Percentiles rank a stretch among this genome's conserved stretches.
Evolutionary conservation across 1,140 invertebrate genomes (phyloP).

Genomic region (Apis dorsata): DNA sequence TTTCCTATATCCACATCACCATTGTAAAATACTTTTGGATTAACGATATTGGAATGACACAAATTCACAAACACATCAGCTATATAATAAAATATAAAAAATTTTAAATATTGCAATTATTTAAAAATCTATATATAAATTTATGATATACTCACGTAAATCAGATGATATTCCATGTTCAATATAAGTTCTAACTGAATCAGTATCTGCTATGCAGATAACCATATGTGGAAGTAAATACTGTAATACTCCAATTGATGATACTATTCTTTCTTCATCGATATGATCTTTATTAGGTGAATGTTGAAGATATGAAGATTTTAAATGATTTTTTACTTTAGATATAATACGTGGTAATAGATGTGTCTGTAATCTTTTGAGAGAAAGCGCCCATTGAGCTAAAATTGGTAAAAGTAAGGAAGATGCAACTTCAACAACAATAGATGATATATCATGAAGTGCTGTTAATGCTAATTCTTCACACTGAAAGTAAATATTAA

Average conservation of each 20-base stretch:
- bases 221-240: slow-evolving; percentile 80
- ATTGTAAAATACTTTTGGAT: slow-evolving; percentile 81
- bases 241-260: slow-evolving; percentile 76
- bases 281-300: slow-evolving; percentile 72
- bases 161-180: slow-evolving; percentile 74
- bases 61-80: slow-evolving; percentile 78
- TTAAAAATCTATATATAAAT: neutral
- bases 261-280: slow-evolving; percentile 69
- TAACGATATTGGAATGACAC: slow-evolving; percentile 78
- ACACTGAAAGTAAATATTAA: slow-evolving; percentile 73
- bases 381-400: slow-evolving; percentile 84
- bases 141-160: slow-evolving; percentile 72
- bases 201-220: slow-evolving; percentile 77
- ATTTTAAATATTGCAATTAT: slow-evolving; percentile 41
- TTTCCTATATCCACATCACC: slow-evolving; percentile 77
- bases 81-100: slow-evolving; percentile 67
- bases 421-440: slow-evolving; percentile 79
- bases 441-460: slow-evolving; percentile 80
- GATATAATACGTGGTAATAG: slow-evolving; percentile 73
- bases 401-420: slow-evolving; percentile 81
- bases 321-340: slow-evolving; percentile 73
- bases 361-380: slow-evolving; percentile 79
- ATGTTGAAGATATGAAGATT: slow-evolving; percentile 63
- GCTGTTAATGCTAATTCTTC: slow-evolving; percentile 82
- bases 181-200: slow-evolving; percentile 73